Conservation (phyloP, 2,113 vertebrate genomes). For the Anas platyrhynchos region DNA sequence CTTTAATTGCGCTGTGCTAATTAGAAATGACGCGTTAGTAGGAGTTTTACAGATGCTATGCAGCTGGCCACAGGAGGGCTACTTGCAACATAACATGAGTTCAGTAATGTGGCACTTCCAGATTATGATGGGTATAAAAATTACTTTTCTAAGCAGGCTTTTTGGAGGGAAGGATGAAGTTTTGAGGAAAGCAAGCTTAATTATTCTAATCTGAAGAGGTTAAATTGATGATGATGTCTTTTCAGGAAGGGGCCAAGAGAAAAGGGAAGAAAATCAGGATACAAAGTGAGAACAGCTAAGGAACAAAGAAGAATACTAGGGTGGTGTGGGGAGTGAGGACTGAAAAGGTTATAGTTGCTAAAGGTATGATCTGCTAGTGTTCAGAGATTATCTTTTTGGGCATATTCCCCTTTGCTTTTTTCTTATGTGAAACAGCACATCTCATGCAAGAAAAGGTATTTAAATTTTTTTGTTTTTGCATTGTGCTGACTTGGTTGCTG, state of each 20-base stretch:
- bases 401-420: neutral
- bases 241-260: neutral
- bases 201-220: neutral
- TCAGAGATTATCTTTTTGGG: neutral
- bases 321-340: neutral
- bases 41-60: neutral
- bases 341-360: neutral
- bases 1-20: neutral
- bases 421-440: neutral
- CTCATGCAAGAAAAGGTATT: neutral
- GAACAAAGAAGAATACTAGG: neutral
- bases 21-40: neutral
- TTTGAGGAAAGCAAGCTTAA: neutral
- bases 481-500: neutral
- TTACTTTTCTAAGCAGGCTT: neutral
- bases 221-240: neutral
- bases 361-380: neutral
- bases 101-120: neutral
- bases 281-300: neutral
- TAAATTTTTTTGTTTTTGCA: neutral
- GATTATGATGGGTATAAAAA: neutral
- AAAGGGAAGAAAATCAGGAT: neutral
- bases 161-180: neutral
- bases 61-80: neutral
- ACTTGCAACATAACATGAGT: neutral